These are phyloP conservation scores for Rhinolophus ferrumequinum DNA, from an alignment of 2,113 vertebrate species.

Conservation along the genomic window DNA sequence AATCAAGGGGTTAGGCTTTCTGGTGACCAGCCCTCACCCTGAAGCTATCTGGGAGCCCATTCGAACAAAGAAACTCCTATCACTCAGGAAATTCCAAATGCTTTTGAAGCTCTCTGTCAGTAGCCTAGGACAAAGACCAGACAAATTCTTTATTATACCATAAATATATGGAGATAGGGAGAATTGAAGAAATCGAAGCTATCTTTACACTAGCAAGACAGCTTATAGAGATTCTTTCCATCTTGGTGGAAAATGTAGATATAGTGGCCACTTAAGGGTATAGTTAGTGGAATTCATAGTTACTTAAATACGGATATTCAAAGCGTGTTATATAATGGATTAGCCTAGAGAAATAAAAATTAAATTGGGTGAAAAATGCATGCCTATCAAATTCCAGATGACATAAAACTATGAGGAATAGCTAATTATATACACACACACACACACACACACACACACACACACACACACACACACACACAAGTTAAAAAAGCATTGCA, in stretches of 20 bases:
- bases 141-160: neutral
- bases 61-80: constrained; percentile 40
- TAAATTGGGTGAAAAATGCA: constrained; percentile 6
- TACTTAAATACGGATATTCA: neutral
- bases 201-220: constrained; percentile 13
- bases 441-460: too few species aligned
- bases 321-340: neutral
- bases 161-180: neutral
- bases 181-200: neutral
- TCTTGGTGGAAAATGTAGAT: neutral
- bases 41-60: neutral
- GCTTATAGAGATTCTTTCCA: neutral
- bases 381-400: neutral
- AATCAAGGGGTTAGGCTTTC: neutral
- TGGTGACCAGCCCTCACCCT: neutral
- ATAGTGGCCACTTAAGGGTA: neutral
- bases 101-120: constrained; percentile 21
- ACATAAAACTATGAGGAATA: neutral
- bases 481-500: neutral
- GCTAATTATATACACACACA: too few species aligned
- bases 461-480: too few species aligned
- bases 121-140: neutral
- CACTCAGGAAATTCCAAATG: constrained; percentile 57
- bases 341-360: neutral
- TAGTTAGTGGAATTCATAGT: neutral